Evolutionary conservation across 2,797 vertebrate species (phyloP), one percentile per base, ranked within the genome.

Genomic region (Acridotheres tristis): DNA sequence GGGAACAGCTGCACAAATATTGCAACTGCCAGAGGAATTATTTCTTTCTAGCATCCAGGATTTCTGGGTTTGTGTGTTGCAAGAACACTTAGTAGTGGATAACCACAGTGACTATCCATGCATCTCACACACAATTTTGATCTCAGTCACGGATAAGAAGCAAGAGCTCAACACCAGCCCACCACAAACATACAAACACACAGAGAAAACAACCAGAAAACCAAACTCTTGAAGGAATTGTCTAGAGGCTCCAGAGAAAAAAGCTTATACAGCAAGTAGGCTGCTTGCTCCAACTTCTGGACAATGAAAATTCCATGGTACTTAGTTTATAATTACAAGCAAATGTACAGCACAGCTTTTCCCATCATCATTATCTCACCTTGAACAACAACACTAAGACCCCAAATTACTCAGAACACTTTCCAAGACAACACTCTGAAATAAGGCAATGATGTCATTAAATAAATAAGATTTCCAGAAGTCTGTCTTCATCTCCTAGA

Each of bases 1-100:
- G 65, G 65, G 50, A 92, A 77, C 95, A 97, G 96, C 96, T 97
- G 97, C 79, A 92, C 43, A 97, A 97, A 96, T 89, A 96, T 1
- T 87, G 26, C 42, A 82, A 59, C 61, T 92, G 89, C 73, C 91
- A 96, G 66, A 62, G 66, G 55, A 36, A 67, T 71, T n/a, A 73
- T 59, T 92, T 91, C 76, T 86, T 90, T 83, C 79, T 38, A 83
- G 66, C 58, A 76, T 93, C 38, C 67, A 93, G 55, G 22, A 67
- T 76, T 94, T 88, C 86, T 94, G 62, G 32, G 4, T 85, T 67
- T 48, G 67, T 79, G 32, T 77, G 85, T 93, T 51, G 75, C 90
- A 95, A 94, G 79, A 85, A 51, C 62, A 79, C 82, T 95, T 67
- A 59, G 50, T 15, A 69, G 43, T 34, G 54, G 34, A 80, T 89